Evolutionary conservation across 2,113 vertebrate genomes (phyloP), one percentile per base, ranked within the genome.

Genomic region (Chloroceryle aenea): DNA sequence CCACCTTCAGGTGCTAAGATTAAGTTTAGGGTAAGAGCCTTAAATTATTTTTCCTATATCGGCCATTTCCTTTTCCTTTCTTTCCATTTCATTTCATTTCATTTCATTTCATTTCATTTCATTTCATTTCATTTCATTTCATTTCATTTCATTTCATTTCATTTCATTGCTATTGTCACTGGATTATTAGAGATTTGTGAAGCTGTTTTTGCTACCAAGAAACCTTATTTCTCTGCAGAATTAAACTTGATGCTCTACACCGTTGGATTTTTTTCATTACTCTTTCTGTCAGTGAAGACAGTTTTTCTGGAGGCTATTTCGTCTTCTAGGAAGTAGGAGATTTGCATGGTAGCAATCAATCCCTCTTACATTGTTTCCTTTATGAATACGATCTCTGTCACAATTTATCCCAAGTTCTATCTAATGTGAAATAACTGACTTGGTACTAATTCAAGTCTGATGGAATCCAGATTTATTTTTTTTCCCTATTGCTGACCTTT

Each of bases 381-480:
- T 63, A 83, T 64, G 40, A 95, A 64, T 80, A 25, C 64, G 10
- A 56, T 12, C 27, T 42, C 20, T 76, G 43, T 68, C 43, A 79
- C 30, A 56, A 7, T 15, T 77, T 80, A 45, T 63, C 6, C 43
- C 8, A 61, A 2, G 4, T 82, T 82, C 71, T 87, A 61, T 14
- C 9, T 72, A 30, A 52, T 10, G 30, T 77, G 63, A 69, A 62
- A 64, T 34, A 77, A 62, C 16, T 90, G 59, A 25, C 21, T 79
- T 69, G 18, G 10, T 64, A 56, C 32, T 73, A 88, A 86, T 59
- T 32, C 30, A 74, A 82, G 30, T 42, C 23, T 43, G 29, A 83
- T 32, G 6, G 8, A 79, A 83, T 56, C 8, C 0, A 0, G 29
- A 8, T 2, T 30, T 61, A 25, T 50, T 47, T 26, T 25, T 11